Evolutionary conservation across 2,888 invertebrate species (phyloP), one percentile per base, ranked within the genome.

Genomic region (Drosophila mettleri): DNA sequence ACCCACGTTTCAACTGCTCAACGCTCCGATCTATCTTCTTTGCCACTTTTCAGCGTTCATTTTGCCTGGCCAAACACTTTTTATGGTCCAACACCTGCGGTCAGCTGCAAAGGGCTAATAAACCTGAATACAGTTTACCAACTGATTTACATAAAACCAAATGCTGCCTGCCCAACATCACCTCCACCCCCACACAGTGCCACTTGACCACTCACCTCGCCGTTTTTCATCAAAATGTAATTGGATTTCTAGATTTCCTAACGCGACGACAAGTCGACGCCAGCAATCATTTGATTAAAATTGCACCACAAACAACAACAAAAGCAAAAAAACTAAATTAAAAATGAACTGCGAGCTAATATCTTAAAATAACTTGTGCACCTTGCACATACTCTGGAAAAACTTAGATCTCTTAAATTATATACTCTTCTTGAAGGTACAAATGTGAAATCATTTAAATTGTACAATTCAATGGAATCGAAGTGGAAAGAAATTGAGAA

Each of bases 51-150:
- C 46, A 29, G 22, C 53, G 48, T 45, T 54, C 74, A 55, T 71
- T 83, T 78, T 69, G 88, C 86, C 88, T 84, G 87, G 41, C 54
- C 62, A 60, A 78, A 70, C 85, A 84, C 66, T 84, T 84, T 83
- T 84, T 88, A 84, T 84, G 86, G 75, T 80, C 72, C 86, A 81
- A 72, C 83, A 83, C 88, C 83, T 83, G 88, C 88, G 88, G 86
- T 75, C 79, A 78, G 69, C 49, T 69, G 49, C 63, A 78, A 80
- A 88, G 88, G 88, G 88, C 83, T 84, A 86, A 88, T 84, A 84
- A 84, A 84, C 81, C 68, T 70, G 64, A 65, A 75, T 55, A 69
- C 78, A 60, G 76, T 70, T 73, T 39, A 52, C 59, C 71, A 45
- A 57, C 79, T 88, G 86, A 86, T 88, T 88, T 86, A 72, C 82